phyloP scores from a whole-genome alignment of 2,113 vertebrate genomes.

The Corydoras sp. region DNA sequence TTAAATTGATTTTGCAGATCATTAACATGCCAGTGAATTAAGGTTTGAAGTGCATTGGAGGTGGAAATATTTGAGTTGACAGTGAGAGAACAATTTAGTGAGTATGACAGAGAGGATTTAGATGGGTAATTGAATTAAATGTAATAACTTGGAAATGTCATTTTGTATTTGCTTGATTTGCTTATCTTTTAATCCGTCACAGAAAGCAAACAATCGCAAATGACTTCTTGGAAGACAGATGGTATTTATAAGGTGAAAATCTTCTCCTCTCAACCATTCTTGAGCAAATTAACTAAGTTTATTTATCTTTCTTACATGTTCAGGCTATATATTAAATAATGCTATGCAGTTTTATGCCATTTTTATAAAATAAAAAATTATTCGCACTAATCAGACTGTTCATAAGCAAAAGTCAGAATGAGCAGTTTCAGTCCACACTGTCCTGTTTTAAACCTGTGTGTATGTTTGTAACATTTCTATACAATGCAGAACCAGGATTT shows the following conservation, averaged over 20 bases:
- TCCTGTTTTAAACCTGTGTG: too few relatives aligned
- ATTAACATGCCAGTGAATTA: slow-evolving; percentile 46
- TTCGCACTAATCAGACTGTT: too few relatives aligned
- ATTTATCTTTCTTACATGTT: neutral
- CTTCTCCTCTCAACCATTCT: neutral
- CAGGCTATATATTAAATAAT: too few relatives aligned
- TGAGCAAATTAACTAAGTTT: neutral
- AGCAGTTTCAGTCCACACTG: too few relatives aligned
- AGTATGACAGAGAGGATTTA: neutral
- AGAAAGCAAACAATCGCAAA: slow-evolving; percentile 7
- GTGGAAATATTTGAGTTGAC: slow-evolving; percentile 20
- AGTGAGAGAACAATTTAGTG: slow-evolving; percentile 10
- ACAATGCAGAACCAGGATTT: too few relatives aligned
- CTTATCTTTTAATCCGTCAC: slow-evolving; percentile 23
- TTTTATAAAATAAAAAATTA: too few relatives aligned
- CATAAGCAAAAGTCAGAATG: too few relatives aligned
- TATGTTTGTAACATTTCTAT: too few relatives aligned
- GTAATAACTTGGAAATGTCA: slow-evolving; percentile 17
- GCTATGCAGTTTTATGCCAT: too few relatives aligned
- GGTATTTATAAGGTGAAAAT: neutral
- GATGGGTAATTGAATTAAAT: slow-evolving; percentile 24
- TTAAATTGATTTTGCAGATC: slow-evolving; percentile 48
- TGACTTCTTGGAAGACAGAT: neutral
- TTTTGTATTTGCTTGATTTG: slow-evolving; percentile 15
- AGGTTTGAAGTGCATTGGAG: slow-evolving; percentile 35